Conservation (phyloP, 2,797 vertebrate species). For the Peromyscus eremicus region DNA sequence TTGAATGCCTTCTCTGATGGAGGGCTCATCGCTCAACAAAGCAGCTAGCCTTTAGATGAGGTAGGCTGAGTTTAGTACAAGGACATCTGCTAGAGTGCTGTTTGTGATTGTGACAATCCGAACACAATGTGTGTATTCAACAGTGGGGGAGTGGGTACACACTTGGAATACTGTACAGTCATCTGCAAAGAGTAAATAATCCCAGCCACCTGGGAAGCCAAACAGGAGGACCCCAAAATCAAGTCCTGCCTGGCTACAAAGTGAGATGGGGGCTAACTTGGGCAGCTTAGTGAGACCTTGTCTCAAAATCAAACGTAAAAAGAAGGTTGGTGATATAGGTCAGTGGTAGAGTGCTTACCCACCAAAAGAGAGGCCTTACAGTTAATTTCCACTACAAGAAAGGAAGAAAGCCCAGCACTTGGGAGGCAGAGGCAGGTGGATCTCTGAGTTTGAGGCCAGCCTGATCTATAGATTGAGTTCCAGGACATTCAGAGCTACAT, state of each 20-base stretch:
- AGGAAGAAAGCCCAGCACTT: background rate
- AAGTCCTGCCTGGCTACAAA: background rate
- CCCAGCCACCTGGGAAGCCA: background rate
- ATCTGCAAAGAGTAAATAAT: background rate
- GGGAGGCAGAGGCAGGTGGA: background rate
- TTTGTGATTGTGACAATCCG: background rate
- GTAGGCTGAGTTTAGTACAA: background rate
- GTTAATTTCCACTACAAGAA: background rate
- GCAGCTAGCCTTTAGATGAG: background rate
- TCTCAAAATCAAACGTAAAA: background rate
- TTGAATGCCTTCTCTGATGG: background rate
- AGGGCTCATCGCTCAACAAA: background rate
- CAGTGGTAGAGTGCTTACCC: background rate
- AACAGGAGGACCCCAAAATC: background rate
- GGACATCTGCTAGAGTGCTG: background rate
- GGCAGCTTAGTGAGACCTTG: background rate
- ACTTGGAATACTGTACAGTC: background rate
- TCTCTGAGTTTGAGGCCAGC: background rate
- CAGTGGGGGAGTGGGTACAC: background rate
- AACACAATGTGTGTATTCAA: too few relatives aligned
- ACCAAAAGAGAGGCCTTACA: too few relatives aligned
- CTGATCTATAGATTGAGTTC: background rate
- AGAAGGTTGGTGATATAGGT: background rate
- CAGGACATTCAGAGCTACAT: background rate
- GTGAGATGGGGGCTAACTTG: background rate